A percentile compares a stretch with the other conserved stretches of the same genome.
Evolutionary conservation across 1,140 invertebrate species (phyloP).

Genomic region (Papilio dardanus): DNA sequence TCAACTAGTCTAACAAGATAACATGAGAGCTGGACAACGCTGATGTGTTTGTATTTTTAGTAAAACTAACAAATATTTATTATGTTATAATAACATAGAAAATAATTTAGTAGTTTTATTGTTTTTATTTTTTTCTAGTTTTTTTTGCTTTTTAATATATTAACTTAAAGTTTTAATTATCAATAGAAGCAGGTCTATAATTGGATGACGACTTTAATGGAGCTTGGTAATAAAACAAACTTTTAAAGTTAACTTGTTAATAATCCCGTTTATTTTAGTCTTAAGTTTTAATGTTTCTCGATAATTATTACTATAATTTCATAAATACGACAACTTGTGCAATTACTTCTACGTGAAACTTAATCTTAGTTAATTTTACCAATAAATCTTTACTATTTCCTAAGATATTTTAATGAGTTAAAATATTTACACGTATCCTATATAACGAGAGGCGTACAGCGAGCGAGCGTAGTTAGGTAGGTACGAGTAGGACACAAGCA

Average conservation of each 20-base stretch:
- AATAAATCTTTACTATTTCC: constrained; percentile 31
- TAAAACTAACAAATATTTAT: no score
- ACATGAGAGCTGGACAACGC: background rate
- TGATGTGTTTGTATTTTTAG: no score
- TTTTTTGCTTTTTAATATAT: background rate
- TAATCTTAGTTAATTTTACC: constrained; percentile 12
- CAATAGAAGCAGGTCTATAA: background rate
- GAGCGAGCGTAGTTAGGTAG: background rate
- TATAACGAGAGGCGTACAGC: constrained; percentile 30
- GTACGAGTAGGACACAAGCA: constrained; percentile 23
- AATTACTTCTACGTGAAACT: background rate
- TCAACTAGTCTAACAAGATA: constrained; percentile 2
- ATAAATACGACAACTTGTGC: constrained; percentile 27
- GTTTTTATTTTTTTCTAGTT: background rate
- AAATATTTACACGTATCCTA: constrained; percentile 34
- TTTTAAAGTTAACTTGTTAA: no score
- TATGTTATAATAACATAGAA: no score
- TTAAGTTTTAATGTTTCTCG: background rate
- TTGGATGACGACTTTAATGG: background rate
- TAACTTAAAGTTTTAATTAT: background rate
- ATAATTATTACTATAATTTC: background rate
- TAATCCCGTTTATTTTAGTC: background rate
- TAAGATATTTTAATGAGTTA: constrained; percentile 36
- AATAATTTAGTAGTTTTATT: no score
- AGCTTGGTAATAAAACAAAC: background rate